phyloP scores from a whole-genome alignment of 2,113 vertebrate species.

The Kryptolebias marmoratus region DNA sequence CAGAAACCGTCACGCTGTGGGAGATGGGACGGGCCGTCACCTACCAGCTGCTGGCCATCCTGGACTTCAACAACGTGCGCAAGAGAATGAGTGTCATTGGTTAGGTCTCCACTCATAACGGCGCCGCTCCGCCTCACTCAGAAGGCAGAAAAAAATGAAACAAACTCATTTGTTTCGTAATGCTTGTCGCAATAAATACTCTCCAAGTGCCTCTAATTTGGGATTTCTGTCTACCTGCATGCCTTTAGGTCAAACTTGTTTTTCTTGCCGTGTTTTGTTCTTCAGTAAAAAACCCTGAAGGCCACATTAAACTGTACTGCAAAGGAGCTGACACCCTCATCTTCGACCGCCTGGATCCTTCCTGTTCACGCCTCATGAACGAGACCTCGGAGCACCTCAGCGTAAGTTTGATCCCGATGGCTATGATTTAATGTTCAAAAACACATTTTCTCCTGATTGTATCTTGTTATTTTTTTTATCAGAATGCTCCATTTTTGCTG shows the following conservation, averaged over 20 bases:
- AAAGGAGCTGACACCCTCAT: constrained; percentile 92
- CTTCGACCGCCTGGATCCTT: constrained; percentile 84
- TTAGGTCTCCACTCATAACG: constrained; percentile 64
- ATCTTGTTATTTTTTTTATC: too few species aligned
- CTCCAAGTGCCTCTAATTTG: background rate
- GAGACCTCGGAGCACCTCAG: constrained; percentile 89
- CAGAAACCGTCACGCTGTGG: constrained; percentile 85
- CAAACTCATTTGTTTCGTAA: background rate
- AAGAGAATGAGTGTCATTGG: constrained; percentile 95
- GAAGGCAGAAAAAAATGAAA: background rate
- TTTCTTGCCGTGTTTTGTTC: constrained; percentile 27
- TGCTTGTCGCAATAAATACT: background rate
- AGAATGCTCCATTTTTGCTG: background rate
- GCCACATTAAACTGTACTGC: constrained; percentile 88
- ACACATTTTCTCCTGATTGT: background rate
- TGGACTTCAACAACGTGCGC: constrained; percentile 94
- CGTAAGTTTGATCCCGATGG: constrained; percentile 69
- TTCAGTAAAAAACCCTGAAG: constrained; percentile 86
- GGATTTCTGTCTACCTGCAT: background rate
- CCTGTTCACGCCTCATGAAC: constrained; percentile 80
- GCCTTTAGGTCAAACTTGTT: background rate
- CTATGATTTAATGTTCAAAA: background rate
- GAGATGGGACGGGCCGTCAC: constrained; percentile 86
- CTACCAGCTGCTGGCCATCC: constrained; percentile 90
- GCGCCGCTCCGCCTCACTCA: constrained; percentile 34